A percentile compares a stretch with the other conserved stretches of the same genome.
Evolutionary conservation across 2,888 invertebrate species (phyloP).

Genomic region (Hedychridium roseum): DNA sequence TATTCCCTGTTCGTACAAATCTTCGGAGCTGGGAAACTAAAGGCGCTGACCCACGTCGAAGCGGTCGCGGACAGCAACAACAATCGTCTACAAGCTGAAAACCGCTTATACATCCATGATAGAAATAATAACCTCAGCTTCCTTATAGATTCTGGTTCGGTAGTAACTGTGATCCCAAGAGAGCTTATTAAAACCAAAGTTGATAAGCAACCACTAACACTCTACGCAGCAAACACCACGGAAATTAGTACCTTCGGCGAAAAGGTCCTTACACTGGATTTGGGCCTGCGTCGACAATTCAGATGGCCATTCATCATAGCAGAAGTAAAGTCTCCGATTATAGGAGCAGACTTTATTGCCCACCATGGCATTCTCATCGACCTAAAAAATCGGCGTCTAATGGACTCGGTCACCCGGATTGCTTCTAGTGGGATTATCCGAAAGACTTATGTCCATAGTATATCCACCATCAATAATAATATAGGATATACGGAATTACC

Average conservation of each 20-base stretch:
- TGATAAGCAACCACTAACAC: slow-evolving; percentile 29
- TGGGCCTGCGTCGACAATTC: slow-evolving; percentile 44
- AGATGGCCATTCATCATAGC: slow-evolving; percentile 49
- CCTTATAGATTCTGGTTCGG: slow-evolving; percentile 31
- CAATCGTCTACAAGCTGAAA: too few species aligned
- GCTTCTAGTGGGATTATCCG: too few species aligned
- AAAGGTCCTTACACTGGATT: slow-evolving; percentile 29
- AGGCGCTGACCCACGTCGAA: background rate
- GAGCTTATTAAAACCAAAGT: slow-evolving; percentile 21
- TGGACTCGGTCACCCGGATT: too few species aligned
- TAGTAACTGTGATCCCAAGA: slow-evolving; percentile 26
- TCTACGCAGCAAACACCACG: slow-evolving; percentile 49
- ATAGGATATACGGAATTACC: too few species aligned
- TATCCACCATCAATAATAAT: too few species aligned
- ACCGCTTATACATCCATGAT: too few species aligned
- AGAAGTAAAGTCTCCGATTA: slow-evolving; percentile 47
- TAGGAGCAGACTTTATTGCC: slow-evolving; percentile 31
- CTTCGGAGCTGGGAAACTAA: background rate
- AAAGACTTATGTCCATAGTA: too few species aligned
- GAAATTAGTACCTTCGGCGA: slow-evolving; percentile 46
- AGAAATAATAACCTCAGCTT: slow-evolving; percentile 3
- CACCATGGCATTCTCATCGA: slow-evolving; percentile 47
- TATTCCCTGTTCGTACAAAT: background rate
- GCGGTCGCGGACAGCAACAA: too few species aligned
- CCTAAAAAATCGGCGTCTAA: slow-evolving; percentile 28